Evolutionary conservation across 2,888 invertebrate genomes (phyloP), one percentile per base, ranked within the genome.

Genomic region (Sycophila texana): DNA sequence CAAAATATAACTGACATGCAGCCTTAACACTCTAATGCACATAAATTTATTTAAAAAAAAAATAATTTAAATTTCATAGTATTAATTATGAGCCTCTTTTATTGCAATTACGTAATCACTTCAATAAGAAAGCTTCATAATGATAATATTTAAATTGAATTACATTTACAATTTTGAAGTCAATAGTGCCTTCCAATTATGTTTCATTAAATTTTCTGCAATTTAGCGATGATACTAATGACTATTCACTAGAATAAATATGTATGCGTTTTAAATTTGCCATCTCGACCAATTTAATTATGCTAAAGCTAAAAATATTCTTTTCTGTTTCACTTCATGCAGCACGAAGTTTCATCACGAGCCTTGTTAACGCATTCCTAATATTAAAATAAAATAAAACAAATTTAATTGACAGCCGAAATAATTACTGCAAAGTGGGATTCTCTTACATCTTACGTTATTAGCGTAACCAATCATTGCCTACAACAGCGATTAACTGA

Each of bases 401-500:
- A 53, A 14, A 30, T 18, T 39, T 30, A 47, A 71, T 65, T 65
- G 74, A 63, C 71, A 77, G 68, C 77, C 51, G 7, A n/a, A 49
- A 18, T 61, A 65, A 60, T 70, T n/a, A 26, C 65, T 51, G 26
- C 18, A 3, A 51, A 39, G 39, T 61, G 18, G 63, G 26, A 18
- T 63, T 7, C 39, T 39, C 39, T 39, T 20, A n/a, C 47, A 57
- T 30, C 13, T 20, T 10, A 60, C 57, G 22, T 39, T 20, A 61
- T 20, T 16, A 18, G 51, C 53, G 53, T 67, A 72, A 72, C 39
- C 53, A 72, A 39, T 18, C 57, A 58, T 72, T 18, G 20, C n/a
- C 63, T 58, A 72, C 61, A 66, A 74, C 13, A 10, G 39, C 12
- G 20, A 76, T 71, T 78, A 74, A 74, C 61, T 39, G 47, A 49